phyloP scores from a whole-genome alignment of 2,797 vertebrate species.

The Cheirogaleus major region DNA sequence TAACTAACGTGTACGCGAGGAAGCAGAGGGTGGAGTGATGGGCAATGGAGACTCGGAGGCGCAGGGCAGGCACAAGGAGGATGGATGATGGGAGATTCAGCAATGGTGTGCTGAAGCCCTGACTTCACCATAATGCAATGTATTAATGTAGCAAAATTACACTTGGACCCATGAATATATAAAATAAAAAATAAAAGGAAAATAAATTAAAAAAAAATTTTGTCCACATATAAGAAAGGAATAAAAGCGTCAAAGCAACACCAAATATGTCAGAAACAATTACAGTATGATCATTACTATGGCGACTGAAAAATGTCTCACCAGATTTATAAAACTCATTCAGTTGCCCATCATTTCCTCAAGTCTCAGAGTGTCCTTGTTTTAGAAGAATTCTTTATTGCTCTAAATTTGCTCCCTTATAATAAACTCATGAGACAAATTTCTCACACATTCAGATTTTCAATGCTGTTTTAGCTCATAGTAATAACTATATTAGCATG shows the following conservation, averaged over 20 bases:
- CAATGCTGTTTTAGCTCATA: background rate
- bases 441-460: background rate
- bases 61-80: too few species aligned
- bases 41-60: too few species aligned
- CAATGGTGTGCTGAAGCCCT: too few species aligned
- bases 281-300: background rate
- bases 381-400: background rate
- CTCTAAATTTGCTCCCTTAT: background rate
- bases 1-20: too few species aligned
- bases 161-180: too few species aligned
- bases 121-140: too few species aligned
- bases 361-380: background rate
- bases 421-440: background rate
- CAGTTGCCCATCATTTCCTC: background rate
- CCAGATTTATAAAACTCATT: background rate
- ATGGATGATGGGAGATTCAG: too few species aligned
- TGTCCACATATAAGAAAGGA: background rate
- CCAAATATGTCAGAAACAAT: background rate
- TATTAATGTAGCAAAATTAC: too few species aligned
- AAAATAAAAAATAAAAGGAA: too few species aligned
- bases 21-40: too few species aligned
- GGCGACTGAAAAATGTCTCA: background rate
- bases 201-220: background rate
- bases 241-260: background rate
- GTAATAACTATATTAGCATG: background rate